phyloP scores from a whole-genome alignment of 2,113 vertebrate genomes.

The Nyctibius bracteatus region DNA sequence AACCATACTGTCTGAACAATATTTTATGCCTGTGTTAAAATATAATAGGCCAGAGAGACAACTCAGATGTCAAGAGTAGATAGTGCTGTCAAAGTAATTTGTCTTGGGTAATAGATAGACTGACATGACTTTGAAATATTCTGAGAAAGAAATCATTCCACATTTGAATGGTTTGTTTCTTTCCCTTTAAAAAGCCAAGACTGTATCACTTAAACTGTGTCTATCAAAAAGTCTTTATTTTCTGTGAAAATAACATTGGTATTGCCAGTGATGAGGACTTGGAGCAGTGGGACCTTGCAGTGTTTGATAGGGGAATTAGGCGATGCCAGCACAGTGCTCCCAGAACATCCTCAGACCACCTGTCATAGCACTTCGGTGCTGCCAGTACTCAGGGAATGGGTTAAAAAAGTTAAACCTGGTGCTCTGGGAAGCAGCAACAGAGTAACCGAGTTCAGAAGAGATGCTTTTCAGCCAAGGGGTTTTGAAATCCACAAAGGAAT shows the following conservation, averaged over 20 bases:
- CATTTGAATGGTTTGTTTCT: conserved; percentile 47
- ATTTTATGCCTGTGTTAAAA: conserved; percentile 69
- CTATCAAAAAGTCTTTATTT: conserved; percentile 13
- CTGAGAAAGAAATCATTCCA: conserved; percentile 37
- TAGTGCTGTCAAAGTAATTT: conserved; percentile 72
- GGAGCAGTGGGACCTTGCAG: neutral
- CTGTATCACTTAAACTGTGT: neutral
- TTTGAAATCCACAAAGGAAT: fast-evolving
- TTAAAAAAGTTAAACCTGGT: neutral
- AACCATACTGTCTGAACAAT: conserved; percentile 68
- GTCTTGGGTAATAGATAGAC: conserved; percentile 60
- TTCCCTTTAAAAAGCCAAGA: neutral
- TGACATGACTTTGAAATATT: conserved; percentile 68
- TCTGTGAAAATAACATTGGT: neutral
- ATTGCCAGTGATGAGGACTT: neutral
- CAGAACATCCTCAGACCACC: neutral
- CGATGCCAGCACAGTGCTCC: fast-evolving
- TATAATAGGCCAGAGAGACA: conserved; percentile 68
- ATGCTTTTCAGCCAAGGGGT: neutral
- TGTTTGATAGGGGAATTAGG: neutral
- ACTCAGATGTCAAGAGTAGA: conserved; percentile 69
- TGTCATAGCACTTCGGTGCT: fast-evolving
- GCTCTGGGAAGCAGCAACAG: neutral
- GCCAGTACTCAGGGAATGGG: neutral
- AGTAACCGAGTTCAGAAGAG: neutral